phyloP scores from a whole-genome alignment of 2,797 vertebrate species.

The Tragelaphus oryx region DNA sequence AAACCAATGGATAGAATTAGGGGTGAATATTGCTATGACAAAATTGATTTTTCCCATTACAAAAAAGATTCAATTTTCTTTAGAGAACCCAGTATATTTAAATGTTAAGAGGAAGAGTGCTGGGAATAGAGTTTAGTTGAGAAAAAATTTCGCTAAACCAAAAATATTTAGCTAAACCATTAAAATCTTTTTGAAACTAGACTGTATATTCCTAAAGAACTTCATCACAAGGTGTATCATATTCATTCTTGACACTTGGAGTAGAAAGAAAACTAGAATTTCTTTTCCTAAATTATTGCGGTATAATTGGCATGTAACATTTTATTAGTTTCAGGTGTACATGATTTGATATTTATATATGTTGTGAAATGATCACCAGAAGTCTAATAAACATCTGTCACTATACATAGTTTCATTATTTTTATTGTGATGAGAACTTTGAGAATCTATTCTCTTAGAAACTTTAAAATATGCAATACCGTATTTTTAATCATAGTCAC shows the following conservation, averaged over 20 bases:
- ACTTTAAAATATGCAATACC: not conserved
- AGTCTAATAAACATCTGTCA: not conserved
- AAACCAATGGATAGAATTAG: not conserved
- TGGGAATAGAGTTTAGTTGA: not conserved
- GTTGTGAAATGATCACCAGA: not conserved
- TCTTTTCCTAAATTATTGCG: not conserved
- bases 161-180: not conserved
- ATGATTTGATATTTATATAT: not conserved
- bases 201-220: not conserved
- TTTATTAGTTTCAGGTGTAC: not conserved
- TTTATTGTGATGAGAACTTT: not conserved
- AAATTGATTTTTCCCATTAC: not conserved
- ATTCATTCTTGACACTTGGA: not conserved
- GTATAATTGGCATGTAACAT: not conserved
- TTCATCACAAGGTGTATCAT: not conserved
- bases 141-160: not conserved
- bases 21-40: not conserved
- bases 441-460: not conserved
- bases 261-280: not conserved
- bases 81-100: not conserved
- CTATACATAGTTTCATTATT: not conserved
- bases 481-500: not conserved
- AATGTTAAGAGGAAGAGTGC: not conserved
- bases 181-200: conserved; percentile 42
- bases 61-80: not conserved